phyloP scores from a whole-genome alignment of 53 echinoderm and acorn worm species.

The Paracentrotus lividus region DNA sequence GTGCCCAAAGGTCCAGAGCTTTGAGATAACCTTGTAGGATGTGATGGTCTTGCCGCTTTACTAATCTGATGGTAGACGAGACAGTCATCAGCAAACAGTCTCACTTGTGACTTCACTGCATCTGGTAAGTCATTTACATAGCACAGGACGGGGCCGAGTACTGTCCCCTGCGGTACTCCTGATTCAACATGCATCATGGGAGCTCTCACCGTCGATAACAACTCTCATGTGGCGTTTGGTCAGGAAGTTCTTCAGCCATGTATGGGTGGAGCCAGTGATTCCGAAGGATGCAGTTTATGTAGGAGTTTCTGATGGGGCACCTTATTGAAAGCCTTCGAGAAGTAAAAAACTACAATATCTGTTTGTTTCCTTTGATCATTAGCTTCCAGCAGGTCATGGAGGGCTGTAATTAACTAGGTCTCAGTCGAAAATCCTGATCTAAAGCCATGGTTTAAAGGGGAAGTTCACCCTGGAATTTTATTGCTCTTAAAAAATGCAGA shows the following conservation, averaged over 20 bases:
- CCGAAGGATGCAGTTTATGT: slow-evolving; percentile 56
- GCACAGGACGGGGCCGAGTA: slow-evolving; percentile 65
- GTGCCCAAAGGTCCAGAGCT: neutral
- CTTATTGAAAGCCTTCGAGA: neutral
- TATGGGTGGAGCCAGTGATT: neutral
- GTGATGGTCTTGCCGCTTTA: neutral
- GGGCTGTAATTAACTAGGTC: slow-evolving; percentile 46
- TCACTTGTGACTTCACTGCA: slow-evolving; percentile 61
- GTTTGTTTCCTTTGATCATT: neutral
- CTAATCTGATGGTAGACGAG: slow-evolving; percentile 9
- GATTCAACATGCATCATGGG: slow-evolving; percentile 39
- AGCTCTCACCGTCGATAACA: slow-evolving; percentile 53
- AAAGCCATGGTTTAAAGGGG: slow-evolving; percentile 85
- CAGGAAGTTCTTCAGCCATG: slow-evolving; percentile 49
- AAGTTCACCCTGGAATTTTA: no score
- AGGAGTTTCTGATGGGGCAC: slow-evolving; percentile 68
- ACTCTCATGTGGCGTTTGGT: slow-evolving; percentile 53
- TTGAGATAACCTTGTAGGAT: neutral
- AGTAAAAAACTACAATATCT: neutral
- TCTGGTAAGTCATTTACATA: slow-evolving; percentile 72
- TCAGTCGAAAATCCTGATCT: slow-evolving; percentile 70
- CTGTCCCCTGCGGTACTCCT: slow-evolving; percentile 75
- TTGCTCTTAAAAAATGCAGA: no score
- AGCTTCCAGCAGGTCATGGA: neutral
- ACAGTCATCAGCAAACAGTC: slow-evolving; percentile 69